phyloP scores from a whole-genome alignment of 2,113 vertebrate genomes.

The Rana temporaria region DNA sequence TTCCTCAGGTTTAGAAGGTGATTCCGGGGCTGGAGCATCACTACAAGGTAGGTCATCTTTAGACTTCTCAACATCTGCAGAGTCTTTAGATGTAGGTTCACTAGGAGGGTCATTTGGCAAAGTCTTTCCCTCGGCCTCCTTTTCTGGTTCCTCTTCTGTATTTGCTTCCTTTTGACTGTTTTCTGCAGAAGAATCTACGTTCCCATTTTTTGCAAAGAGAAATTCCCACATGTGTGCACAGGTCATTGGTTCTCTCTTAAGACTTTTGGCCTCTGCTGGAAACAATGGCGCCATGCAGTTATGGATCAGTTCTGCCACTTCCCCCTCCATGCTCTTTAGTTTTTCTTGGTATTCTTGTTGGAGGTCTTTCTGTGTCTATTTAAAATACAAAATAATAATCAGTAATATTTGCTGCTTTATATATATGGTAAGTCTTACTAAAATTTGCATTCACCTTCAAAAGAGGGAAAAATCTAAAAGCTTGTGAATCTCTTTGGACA shows the following conservation, averaged over 20 bases:
- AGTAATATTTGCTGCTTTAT: too few species aligned
- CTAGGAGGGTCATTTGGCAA: not conserved
- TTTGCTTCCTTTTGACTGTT: not conserved
- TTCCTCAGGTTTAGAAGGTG: not conserved
- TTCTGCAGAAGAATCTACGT: not conserved
- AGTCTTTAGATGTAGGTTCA: not conserved
- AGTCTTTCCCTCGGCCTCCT: constrained; percentile 48
- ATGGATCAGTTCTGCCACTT: constrained; percentile 79
- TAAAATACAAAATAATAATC: not conserved
- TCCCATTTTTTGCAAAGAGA: constrained; percentile 3
- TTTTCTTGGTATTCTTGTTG: constrained; percentile 77
- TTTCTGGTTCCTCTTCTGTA: constrained; percentile 33
- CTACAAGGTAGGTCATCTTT: not conserved
- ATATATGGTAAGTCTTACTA: too few species aligned
- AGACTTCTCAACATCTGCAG: not conserved
- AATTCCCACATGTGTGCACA: not conserved
- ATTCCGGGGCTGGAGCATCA: not conserved
- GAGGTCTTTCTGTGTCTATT: constrained; percentile 83
- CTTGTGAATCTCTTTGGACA: too few species aligned
- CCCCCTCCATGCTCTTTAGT: constrained; percentile 71
- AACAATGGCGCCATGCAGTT: constrained; percentile 71
- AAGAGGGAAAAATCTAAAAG: too few species aligned
- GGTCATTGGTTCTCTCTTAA: constrained; percentile 12
- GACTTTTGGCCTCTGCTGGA: constrained; percentile 66
- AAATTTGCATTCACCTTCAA: too few species aligned